phyloP scores from a whole-genome alignment of 2,113 vertebrate species.

The Phalacrocorax carbo region DNA sequence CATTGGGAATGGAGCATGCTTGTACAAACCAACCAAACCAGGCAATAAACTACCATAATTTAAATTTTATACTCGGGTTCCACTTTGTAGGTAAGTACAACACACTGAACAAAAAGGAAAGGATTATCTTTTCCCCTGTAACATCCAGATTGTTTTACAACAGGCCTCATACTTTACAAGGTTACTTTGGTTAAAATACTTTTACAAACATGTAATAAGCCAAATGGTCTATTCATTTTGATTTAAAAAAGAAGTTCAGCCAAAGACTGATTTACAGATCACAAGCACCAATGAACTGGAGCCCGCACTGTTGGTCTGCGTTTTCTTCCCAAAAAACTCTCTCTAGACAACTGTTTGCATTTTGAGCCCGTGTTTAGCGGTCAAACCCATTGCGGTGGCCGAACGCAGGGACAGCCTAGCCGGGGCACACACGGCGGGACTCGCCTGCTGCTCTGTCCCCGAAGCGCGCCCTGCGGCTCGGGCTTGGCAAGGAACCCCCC shows the following conservation, averaged over 20 bases:
- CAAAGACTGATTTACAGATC: neutral
- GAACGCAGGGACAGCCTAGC: neutral
- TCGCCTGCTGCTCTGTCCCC: neutral
- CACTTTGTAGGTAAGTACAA: neutral
- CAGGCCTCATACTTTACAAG: neutral
- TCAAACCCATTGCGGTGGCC: neutral
- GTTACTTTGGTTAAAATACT: neutral
- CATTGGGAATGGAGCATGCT: neutral
- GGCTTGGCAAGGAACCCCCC: neutral
- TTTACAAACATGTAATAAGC: neutral
- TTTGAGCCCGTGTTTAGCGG: neutral
- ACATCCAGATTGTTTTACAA: neutral
- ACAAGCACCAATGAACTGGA: neutral
- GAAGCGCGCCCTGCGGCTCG: neutral
- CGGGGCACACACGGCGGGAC: neutral
- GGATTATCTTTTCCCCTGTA: neutral
- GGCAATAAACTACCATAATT: neutral
- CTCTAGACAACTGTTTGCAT: neutral
- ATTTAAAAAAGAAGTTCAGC: neutral
- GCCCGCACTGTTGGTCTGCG: neutral
- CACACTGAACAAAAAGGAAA: neutral
- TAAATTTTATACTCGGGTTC: neutral
- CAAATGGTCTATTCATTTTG: neutral
- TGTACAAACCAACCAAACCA: neutral
- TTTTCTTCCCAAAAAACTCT: neutral